These are phyloP conservation scores for Myocastor coypus DNA, from an alignment of 2,113 vertebrate genomes.

Conservation along the genomic window DNA sequence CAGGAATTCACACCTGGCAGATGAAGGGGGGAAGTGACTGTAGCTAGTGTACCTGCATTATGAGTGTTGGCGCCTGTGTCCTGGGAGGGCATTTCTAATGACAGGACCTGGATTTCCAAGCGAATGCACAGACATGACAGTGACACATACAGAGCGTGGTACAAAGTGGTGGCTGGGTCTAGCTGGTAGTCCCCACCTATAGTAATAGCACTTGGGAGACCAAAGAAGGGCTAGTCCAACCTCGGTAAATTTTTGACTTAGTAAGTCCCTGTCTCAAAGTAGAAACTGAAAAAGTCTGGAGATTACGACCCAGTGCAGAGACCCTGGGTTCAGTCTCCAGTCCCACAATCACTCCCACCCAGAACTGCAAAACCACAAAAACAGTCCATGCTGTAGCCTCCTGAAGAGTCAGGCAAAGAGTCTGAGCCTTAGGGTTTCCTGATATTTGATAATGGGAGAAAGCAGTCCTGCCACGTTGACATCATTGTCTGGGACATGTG, in stretches of 20 bases:
- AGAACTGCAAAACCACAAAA: not conserved
- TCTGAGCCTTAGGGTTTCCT: not conserved
- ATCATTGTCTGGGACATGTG: not conserved
- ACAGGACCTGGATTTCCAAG: not conserved
- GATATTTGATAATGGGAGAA: not conserved
- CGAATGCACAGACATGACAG: not conserved
- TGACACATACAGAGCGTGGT: rapidly evolving
- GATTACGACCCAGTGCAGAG: not conserved
- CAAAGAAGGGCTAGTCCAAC: not conserved
- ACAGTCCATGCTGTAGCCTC: not conserved
- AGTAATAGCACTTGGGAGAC: not conserved
- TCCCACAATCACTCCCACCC: not conserved
- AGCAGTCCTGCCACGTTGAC: not conserved
- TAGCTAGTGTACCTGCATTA: rapidly evolving
- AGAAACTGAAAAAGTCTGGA: not conserved
- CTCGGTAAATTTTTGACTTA: not conserved
- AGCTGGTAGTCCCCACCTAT: not conserved
- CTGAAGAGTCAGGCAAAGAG: not conserved
- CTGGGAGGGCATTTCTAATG: rapidly evolving
- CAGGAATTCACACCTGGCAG: not conserved
- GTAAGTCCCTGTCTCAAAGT: not conserved
- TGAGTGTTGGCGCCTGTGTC: rapidly evolving
- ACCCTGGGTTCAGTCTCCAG: not conserved
- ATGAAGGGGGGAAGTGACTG: rapidly evolving
- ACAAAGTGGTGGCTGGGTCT: not conserved